Base-by-base conservation (phyloP, 2,797 vertebrate genomes). In the Rousettus madagascariensis region DNA sequence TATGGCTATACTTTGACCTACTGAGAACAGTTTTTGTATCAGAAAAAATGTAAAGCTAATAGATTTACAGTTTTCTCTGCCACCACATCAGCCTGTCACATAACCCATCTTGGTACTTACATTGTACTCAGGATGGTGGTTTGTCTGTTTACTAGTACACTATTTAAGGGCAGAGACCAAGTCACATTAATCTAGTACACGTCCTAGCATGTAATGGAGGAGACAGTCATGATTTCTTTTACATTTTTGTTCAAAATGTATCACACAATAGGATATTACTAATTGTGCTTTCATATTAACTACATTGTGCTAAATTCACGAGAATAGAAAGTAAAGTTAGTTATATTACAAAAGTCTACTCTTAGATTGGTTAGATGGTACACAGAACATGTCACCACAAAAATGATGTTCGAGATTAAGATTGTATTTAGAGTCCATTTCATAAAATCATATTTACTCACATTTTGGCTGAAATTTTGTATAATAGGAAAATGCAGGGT, bases 381-480 rank as follows among this genome's bases (percentile, higher is more conserved):
- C 0, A 33, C 5, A 65, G 71, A 80, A 46, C 22, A 51, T 0
- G 3, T 33, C 6, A 68, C 36, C 71, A 55, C 3, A 51, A 79
- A 80, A 91, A 83, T 43, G 66, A 80, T 3, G 38, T 49, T 91
- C 8, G 20, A 75, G 46, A 86, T 43, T 72, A 86, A 86, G 66
- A 72, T 0, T 79, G 28, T 4, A 55, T 28, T 72, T n/a, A 92
- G 10, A 86, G 22, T 4, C 30, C 30, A 53, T 82, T 85, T 82
- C 26, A 66, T 68, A 84, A 63, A 74, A 30, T 36, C 38, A 63
- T 84, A 74, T 41, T 74, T 46, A 33, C 3, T 15, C 24, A 41
- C 51, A 78, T 46, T 94, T 61, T 85, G 65, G 20, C 43, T 86
- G 46, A 72, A 46, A 91, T 61, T 90, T 65, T 72, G 43, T 33